phyloP scores from a whole-genome alignment of 2,797 vertebrate species.

The Phoebastria nigripes region DNA sequence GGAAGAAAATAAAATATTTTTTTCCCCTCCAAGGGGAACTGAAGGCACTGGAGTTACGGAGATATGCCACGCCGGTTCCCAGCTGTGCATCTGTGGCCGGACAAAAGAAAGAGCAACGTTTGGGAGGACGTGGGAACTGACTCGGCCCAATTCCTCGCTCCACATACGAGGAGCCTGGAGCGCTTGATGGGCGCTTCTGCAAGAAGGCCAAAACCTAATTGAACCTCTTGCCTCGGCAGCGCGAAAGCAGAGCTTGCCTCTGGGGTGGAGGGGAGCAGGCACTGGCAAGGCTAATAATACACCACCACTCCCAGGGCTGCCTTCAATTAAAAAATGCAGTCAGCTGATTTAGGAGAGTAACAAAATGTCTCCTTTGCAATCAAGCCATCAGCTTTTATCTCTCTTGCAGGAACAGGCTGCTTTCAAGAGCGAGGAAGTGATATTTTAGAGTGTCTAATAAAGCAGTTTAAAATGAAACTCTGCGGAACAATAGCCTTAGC shows the following conservation, averaged over 20 bases:
- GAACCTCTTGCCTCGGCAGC: not conserved
- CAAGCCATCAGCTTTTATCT: not conserved
- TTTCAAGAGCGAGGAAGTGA: not conserved
- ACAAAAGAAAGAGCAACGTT: not conserved
- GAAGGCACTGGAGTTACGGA: not conserved
- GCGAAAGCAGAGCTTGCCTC: not conserved
- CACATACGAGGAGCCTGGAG: not conserved
- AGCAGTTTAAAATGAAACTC: not conserved
- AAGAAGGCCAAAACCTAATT: not conserved
- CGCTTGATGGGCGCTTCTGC: accelerated
- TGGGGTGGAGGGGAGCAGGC: not conserved
- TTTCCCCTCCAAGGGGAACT: not conserved
- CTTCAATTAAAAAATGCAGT: not conserved
- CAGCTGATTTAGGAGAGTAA: not conserved
- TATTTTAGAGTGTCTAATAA: not conserved
- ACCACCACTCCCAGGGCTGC: not conserved
- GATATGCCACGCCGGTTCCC: not conserved
- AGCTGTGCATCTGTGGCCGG: not conserved
- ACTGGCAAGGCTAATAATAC: not conserved
- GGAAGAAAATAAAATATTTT: not conserved
- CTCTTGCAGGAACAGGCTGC: not conserved
- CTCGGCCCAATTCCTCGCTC: not conserved
- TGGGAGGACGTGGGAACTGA: not conserved
- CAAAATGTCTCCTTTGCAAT: not conserved
- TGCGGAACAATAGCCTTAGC: not conserved